A percentile compares a stretch with the other conserved stretches of the same genome.
These are phyloP conservation scores for Eulimnadia texana DNA, from an alignment of 1,140 invertebrate genomes.

Conservation along the genomic window DNA sequence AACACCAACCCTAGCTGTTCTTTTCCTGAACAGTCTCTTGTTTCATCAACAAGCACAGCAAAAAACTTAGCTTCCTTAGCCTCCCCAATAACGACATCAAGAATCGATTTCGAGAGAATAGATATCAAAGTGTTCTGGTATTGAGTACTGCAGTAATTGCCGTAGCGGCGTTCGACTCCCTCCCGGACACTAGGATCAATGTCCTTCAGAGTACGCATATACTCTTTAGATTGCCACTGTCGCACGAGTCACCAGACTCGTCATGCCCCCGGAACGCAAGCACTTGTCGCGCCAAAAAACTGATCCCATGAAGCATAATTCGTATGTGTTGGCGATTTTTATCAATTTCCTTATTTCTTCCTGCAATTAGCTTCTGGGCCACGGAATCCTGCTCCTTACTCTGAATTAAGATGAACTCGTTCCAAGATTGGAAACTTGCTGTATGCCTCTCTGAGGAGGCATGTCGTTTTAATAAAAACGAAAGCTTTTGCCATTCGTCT, in stretches of 20 bases:
- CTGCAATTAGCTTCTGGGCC: neutral
- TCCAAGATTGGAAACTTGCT: no score
- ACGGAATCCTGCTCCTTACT: no score
- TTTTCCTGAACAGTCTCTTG: no score
- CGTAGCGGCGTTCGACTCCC: no score
- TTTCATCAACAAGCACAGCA: no score
- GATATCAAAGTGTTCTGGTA: slow-evolving; percentile 19
- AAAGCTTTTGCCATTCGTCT: slow-evolving; percentile 1
- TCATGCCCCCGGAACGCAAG: slow-evolving; percentile 24
- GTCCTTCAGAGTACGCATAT: slow-evolving; percentile 19
- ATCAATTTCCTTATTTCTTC: neutral
- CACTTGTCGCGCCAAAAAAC: slow-evolving; percentile 23
- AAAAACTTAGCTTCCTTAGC: no score
- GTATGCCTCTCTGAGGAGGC: no score
- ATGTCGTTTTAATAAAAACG: no score
- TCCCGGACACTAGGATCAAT: slow-evolving; percentile 2
- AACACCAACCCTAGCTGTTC: slow-evolving; percentile 3
- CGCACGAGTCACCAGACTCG: slow-evolving; percentile 20
- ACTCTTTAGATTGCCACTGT: slow-evolving; percentile 25
- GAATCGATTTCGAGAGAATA: slow-evolving; percentile 8
- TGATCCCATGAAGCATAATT: neutral
- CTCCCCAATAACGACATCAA: no score
- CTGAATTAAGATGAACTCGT: no score
- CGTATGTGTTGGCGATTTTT: slow-evolving; percentile 4
- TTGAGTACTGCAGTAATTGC: neutral